phyloP scores from a whole-genome alignment of 2,888 invertebrate genomes.

The Scaptomyza cyrtandrae region DNA sequence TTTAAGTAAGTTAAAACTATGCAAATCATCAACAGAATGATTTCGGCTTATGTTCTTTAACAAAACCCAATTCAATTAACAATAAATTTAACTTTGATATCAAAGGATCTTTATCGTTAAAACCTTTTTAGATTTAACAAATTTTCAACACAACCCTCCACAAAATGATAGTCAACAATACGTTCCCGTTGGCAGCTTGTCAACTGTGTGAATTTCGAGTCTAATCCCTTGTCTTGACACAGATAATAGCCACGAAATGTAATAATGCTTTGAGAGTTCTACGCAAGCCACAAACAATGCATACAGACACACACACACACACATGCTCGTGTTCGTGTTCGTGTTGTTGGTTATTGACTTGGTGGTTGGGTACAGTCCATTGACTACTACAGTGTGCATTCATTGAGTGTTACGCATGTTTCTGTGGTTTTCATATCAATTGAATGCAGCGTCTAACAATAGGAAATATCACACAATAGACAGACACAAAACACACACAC shows the following conservation, averaged over 20 bases:
- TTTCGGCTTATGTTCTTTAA: too few relatives aligned
- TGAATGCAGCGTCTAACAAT: conserved; percentile 32
- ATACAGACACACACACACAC: background rate
- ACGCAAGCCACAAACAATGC: conserved; percentile 1
- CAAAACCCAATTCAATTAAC: too few relatives aligned
- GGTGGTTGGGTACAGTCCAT: conserved; percentile 30
- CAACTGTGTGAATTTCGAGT: background rate
- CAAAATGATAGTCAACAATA: too few relatives aligned
- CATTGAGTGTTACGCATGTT: conserved; percentile 34
- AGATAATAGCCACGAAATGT: conserved; percentile 17
- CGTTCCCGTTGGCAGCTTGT: background rate
- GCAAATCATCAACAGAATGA: too few relatives aligned
- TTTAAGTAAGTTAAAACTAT: too few relatives aligned
- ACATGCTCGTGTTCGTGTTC: background rate
- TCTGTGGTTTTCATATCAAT: conserved; percentile 20
- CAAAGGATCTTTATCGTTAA: too few relatives aligned
- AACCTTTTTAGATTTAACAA: background rate
- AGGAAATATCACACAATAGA: conserved; percentile 5
- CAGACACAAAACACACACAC: background rate
- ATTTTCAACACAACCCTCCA: too few relatives aligned
- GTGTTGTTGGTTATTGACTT: conserved; percentile 23
- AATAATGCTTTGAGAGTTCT: background rate
- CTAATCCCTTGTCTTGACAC: conserved; percentile 4
- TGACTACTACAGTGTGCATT: conserved; percentile 27
- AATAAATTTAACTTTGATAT: too few relatives aligned